A percentile compares a stretch with the other conserved stretches of the same genome.
Evolutionary conservation across 2,888 invertebrate species (phyloP).

Genomic region (Embidobia sp.): DNA sequence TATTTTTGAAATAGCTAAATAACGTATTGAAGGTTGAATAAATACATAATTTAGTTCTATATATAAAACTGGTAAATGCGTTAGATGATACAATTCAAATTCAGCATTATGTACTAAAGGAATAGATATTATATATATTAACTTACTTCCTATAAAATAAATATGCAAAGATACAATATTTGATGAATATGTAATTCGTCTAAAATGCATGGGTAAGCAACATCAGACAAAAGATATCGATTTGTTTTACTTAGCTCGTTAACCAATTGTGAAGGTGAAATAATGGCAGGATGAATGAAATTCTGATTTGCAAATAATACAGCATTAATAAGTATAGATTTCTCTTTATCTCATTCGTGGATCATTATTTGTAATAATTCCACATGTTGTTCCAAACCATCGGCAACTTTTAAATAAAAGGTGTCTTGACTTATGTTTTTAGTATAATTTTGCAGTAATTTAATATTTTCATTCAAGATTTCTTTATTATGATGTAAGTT

Average conservation of each 20-base stretch:
- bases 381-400: conserved; percentile 6
- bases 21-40: too few relatives aligned
- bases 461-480: conserved; percentile 19
- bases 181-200: conserved; percentile 5
- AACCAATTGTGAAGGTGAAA: conserved; percentile 10
- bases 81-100: too few relatives aligned
- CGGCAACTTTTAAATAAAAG: not conserved
- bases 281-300: conserved; percentile 9
- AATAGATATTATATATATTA: too few relatives aligned
- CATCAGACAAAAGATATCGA: not conserved
- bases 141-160: conserved; percentile 1
- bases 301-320: conserved; percentile 22
- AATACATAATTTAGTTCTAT: too few relatives aligned
- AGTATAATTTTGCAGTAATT: conserved; percentile 1
- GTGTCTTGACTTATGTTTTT: not conserved
- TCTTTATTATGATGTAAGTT: conserved; percentile 8
- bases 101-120: too few relatives aligned
- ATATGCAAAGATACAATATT: conserved; percentile 4
- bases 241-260: conserved; percentile 15
- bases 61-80: too few relatives aligned
- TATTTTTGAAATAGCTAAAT: too few relatives aligned
- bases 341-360: conserved; percentile 6
- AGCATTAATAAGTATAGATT: not conserved
- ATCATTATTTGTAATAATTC: conserved; percentile 8
- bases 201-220: conserved; percentile 1